phyloP scores from a whole-genome alignment of 2,797 vertebrate species.

The Artibeus lituratus region DNA sequence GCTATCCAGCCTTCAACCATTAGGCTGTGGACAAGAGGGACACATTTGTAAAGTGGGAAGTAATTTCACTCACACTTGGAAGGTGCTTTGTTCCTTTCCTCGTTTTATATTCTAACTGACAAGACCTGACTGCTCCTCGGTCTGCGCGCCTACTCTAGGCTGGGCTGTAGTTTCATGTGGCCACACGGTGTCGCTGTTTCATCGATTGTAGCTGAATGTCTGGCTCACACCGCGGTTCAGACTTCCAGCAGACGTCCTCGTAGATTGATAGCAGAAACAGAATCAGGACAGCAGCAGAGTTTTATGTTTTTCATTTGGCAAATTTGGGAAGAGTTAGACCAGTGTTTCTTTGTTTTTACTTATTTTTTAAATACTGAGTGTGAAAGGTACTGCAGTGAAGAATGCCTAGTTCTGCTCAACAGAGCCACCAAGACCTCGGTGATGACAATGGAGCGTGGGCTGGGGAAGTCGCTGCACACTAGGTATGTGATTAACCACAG shows the following conservation, averaged over 20 bases:
- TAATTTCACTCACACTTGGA: background rate
- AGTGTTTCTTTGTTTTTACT: background rate
- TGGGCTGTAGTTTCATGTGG: background rate
- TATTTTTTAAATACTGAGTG: background rate
- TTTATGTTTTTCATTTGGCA: background rate
- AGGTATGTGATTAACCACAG: background rate
- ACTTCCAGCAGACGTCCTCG: background rate
- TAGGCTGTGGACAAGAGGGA: background rate
- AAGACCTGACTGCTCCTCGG: fast-evolving
- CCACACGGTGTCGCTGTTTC: constrained; percentile 48
- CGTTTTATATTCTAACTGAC: background rate
- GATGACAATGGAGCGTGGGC: background rate
- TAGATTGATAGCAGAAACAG: background rate
- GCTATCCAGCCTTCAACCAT: background rate
- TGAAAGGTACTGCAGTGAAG: background rate
- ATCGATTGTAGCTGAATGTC: background rate
- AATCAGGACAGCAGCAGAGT: background rate
- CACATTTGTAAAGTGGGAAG: background rate
- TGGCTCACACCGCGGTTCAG: background rate
- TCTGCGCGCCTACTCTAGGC: fast-evolving
- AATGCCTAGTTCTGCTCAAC: background rate
- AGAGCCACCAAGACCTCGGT: background rate
- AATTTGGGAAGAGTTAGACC: background rate
- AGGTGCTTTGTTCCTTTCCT: background rate
- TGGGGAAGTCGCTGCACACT: background rate